Percentiles rank a stretch among this genome's conserved stretches.
Conservation (phyloP, 2,113 vertebrate genomes). For the Crotophaga sulcirostris region DNA sequence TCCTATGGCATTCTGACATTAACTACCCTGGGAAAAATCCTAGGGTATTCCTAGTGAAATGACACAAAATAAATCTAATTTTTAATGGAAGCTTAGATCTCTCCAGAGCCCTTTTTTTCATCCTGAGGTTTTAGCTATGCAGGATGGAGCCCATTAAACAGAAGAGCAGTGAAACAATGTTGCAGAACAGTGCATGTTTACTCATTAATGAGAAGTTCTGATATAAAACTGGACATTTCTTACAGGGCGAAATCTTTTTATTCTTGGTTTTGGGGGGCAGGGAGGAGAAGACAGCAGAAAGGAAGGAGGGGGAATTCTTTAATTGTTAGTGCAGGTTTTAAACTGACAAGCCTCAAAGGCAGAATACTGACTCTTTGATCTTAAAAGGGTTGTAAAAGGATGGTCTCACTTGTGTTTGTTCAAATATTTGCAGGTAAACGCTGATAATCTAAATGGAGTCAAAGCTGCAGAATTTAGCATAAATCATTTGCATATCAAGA, state of each 20-base stretch:
- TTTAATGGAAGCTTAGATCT: constrained; percentile 31
- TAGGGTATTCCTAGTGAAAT: constrained; percentile 17
- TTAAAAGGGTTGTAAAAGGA: constrained; percentile 68
- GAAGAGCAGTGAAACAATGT: constrained; percentile 24
- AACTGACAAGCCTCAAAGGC: constrained; percentile 70
- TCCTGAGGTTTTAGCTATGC: not conserved
- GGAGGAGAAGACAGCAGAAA: not conserved
- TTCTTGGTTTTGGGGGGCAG: not conserved
- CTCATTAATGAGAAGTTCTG: constrained; percentile 16
- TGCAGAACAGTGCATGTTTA: not conserved
- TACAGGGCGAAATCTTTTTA: constrained; percentile 38
- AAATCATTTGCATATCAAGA: constrained; percentile 73
- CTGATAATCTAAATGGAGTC: constrained; percentile 69
- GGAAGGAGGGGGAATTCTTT: constrained; percentile 45
- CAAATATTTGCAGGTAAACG: constrained; percentile 69
- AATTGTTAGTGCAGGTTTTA: constrained; percentile 63
- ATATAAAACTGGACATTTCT: constrained; percentile 31
- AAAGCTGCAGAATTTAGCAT: constrained; percentile 72
- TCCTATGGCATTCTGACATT: constrained; percentile 6
- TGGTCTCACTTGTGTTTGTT: constrained; percentile 68
- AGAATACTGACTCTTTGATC: constrained; percentile 64
- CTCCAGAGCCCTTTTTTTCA: constrained; percentile 1
- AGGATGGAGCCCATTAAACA: not conserved
- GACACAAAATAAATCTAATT: constrained; percentile 3
- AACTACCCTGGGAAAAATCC: constrained; percentile 29